Evolutionary conservation across 2,888 invertebrate species (phyloP).

Genomic region (Drosophila nr. perissopoda): DNA sequence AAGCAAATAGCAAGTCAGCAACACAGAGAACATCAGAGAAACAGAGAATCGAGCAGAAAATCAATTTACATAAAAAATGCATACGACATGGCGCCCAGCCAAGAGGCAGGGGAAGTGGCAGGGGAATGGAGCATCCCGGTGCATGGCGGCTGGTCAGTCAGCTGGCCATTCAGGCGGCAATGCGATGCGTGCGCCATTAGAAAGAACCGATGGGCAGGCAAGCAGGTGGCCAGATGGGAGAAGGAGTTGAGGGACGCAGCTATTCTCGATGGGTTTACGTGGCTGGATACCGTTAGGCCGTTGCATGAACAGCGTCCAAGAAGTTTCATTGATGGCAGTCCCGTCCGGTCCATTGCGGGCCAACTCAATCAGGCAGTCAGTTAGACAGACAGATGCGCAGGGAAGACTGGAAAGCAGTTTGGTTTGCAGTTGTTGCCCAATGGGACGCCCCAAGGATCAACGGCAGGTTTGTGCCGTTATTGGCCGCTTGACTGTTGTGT

Average conservation of each 20-base stretch:
- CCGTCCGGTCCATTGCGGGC: conserved; percentile 53
- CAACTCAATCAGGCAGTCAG: conserved; percentile 73
- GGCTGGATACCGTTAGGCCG: conserved; percentile 63
- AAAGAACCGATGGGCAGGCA: conserved; percentile 48
- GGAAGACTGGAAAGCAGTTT: conserved; percentile 52
- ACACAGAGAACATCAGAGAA: conserved; percentile 2
- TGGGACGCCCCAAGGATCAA: conserved; percentile 79
- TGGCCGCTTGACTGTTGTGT: conserved; percentile 57
- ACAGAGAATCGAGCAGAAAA: conserved; percentile 45
- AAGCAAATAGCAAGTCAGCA: conserved; percentile 10
- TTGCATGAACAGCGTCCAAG: conserved; percentile 55
- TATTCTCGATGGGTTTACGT: conserved; percentile 45
- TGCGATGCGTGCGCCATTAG: conserved; percentile 74
- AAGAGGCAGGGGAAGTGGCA: neutral
- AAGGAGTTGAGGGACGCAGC: neutral
- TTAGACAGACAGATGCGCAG: conserved; percentile 45
- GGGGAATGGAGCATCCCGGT: conserved; percentile 28
- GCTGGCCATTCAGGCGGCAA: conserved; percentile 72
- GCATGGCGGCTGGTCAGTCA: conserved; percentile 62
- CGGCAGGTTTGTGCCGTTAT: conserved; percentile 75
- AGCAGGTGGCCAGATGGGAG: neutral
- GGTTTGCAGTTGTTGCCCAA: conserved; percentile 52
- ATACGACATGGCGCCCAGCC: conserved; percentile 72
- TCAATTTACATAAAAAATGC: conserved; percentile 78
- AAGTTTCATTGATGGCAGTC: conserved; percentile 70